Conservation (phyloP, 2,888 invertebrate genomes). For the Lissonota sp. region DNA sequence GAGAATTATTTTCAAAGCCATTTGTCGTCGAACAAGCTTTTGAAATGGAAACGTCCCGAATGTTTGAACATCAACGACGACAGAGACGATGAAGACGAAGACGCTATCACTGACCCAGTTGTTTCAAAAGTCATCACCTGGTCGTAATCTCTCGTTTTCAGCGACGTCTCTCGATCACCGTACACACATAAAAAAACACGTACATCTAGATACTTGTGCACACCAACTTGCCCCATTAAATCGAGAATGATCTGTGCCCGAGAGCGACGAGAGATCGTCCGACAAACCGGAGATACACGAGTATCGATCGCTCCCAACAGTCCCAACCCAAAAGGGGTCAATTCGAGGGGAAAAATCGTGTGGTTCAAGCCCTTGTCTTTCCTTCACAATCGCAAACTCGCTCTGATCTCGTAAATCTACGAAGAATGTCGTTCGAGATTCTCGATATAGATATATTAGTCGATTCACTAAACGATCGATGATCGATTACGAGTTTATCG, state of each 20-base stretch:
- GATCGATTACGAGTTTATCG: conserved; percentile 11
- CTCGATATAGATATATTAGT: background rate
- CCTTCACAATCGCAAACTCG: background rate
- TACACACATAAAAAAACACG: no score
- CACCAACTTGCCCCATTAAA: conserved; percentile 54
- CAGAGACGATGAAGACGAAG: conserved; percentile 39
- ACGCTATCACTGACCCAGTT: conserved; percentile 73
- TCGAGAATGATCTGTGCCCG: conserved; percentile 48
- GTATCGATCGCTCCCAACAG: background rate
- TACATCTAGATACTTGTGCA: no score
- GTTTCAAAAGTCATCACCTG: conserved; percentile 60
- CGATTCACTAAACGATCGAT: background rate
- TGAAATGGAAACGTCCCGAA: conserved; percentile 47
- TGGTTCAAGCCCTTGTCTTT: conserved; percentile 1
- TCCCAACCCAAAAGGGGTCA: no score
- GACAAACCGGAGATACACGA: background rate
- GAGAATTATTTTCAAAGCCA: conserved; percentile 52
- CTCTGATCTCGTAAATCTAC: conserved; percentile 4
- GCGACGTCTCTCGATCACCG: conserved; percentile 19
- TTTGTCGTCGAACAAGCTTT: conserved; percentile 59
- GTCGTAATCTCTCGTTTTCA: conserved; percentile 51
- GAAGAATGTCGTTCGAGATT: conserved; percentile 12
- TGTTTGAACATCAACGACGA: conserved; percentile 37
- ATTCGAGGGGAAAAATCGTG: background rate
- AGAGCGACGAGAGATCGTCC: conserved; percentile 44